Base-by-base conservation (phyloP, 1,140 invertebrate species). In the Linepithema humile region DNA sequence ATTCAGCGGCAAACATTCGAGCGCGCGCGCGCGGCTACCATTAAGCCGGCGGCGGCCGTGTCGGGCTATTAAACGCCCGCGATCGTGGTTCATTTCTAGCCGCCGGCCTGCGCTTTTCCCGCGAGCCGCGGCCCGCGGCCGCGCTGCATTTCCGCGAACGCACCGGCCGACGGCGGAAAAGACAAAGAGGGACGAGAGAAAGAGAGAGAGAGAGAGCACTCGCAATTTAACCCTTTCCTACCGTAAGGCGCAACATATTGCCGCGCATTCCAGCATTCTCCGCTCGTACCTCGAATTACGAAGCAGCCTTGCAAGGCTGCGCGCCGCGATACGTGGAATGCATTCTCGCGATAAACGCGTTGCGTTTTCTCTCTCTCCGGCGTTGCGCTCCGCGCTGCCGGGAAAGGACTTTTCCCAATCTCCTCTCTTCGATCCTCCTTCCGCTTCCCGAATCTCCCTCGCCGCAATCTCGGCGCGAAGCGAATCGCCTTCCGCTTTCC, bases 241-340 rank as follows among this genome's bases (percentile, higher is more conserved):
- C 48, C n/a, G 75, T 57, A 55, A 80, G 64, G 35, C 26, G 43
- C 70, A 32, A 32, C 45, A 69, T 20, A 70, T 23, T 53, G 35
- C 75, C 43, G 32, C 48, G 48, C 48, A 69, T 70, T 69, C 75
- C 48, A 2, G 45, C 64, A 70, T 80, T 78, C 62, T n/a, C 17
- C 12, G 55, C 38, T 48, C 45, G 72, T 60, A 75, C 23, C n/a
- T 70, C 35, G 48, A 55, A 69, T 80, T 70, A 70, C 75, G 48
- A 40, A 20, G 62, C 48, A 80, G 64, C 75, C 64, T 80, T 80
- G 75, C 75, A 80, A 80, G 75, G 75, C 38, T 69, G 64, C 64
- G 17, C 23, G 17, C 3, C 17, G 29, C n/a, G 12, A 45, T 5
- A 32, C 29, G 62, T 32, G 35, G 26, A 43, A 70, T 57, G 75